These are phyloP conservation scores for Rhinella marina DNA, from an alignment of 2,797 vertebrate genomes.

Conservation along the genomic window DNA sequence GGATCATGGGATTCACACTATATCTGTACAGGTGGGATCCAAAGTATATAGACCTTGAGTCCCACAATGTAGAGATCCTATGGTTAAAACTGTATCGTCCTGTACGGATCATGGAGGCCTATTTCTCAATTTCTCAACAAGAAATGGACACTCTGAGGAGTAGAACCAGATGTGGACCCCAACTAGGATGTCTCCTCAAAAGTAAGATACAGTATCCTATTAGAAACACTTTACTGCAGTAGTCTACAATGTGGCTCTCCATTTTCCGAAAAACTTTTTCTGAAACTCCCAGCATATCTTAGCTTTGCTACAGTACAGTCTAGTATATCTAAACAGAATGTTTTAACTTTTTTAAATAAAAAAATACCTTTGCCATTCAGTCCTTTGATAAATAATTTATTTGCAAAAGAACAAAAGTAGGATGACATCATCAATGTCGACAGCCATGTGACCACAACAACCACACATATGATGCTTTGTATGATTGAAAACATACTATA, in stretches of 20 bases:
- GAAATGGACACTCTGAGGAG: background rate
- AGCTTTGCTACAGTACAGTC: background rate
- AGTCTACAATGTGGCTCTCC: background rate
- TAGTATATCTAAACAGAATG: background rate
- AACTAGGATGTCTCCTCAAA: background rate
- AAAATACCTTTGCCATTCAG: background rate
- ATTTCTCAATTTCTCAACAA: background rate
- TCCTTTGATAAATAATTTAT: slow-evolving; percentile 29
- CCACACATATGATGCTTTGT: background rate
- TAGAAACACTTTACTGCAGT: background rate
- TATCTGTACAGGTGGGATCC: background rate
- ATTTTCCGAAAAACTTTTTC: background rate
- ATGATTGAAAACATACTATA: slow-evolving; percentile 55
- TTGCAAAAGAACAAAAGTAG: slow-evolving; percentile 3
- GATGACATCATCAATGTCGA: slow-evolving; percentile 11
- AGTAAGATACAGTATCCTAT: background rate
- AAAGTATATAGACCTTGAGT: background rate
- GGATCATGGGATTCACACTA: background rate
- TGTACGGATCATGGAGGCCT: background rate
- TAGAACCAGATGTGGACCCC: background rate
- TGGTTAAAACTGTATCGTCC: background rate
- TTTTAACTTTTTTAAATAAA: background rate
- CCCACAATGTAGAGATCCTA: background rate
- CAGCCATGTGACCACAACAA: slow-evolving; percentile 15
- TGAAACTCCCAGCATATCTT: background rate